These are phyloP conservation scores for Diachrysia chrysitis DNA, from an alignment of 2,888 invertebrate species.

Conservation along the genomic window DNA sequence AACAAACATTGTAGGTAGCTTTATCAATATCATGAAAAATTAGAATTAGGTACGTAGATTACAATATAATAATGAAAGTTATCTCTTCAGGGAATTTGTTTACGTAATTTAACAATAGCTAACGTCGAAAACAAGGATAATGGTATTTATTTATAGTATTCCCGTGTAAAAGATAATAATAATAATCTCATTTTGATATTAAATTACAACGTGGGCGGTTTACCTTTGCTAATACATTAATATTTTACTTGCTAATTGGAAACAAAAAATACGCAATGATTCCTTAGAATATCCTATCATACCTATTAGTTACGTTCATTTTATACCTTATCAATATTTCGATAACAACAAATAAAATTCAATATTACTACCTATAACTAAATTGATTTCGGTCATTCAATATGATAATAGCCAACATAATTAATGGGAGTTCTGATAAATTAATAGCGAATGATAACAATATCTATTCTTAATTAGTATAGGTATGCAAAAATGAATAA, in stretches of 20 bases:
- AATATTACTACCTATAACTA: neutral
- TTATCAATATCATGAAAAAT: neutral
- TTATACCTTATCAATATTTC: neutral
- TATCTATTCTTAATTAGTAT: slow-evolving; percentile 26
- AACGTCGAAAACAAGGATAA: neutral
- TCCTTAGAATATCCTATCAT: neutral
- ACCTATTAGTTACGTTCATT: neutral
- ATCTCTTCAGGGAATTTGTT: neutral
- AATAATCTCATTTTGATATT: slow-evolving; percentile 1
- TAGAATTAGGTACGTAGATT: neutral
- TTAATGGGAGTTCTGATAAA: slow-evolving; percentile 25
- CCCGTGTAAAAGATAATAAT: neutral
- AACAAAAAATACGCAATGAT: neutral
- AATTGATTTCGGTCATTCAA: slow-evolving; percentile 25
- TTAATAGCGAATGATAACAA: slow-evolving; percentile 20
- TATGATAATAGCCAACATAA: slow-evolving; percentile 12
- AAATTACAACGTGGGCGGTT: neutral
- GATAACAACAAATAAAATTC: neutral
- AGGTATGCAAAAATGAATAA: slow-evolving; percentile 13
- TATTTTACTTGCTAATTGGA: neutral
- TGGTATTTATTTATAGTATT: neutral
- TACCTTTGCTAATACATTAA: neutral
- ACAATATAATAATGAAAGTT: neutral
- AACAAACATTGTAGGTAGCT: neutral
- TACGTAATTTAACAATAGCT: slow-evolving; percentile 2